These are phyloP conservation scores for Stomatorhinus ivindoensis DNA, from an alignment of 2,113 vertebrate genomes.

Conservation along the genomic window DNA sequence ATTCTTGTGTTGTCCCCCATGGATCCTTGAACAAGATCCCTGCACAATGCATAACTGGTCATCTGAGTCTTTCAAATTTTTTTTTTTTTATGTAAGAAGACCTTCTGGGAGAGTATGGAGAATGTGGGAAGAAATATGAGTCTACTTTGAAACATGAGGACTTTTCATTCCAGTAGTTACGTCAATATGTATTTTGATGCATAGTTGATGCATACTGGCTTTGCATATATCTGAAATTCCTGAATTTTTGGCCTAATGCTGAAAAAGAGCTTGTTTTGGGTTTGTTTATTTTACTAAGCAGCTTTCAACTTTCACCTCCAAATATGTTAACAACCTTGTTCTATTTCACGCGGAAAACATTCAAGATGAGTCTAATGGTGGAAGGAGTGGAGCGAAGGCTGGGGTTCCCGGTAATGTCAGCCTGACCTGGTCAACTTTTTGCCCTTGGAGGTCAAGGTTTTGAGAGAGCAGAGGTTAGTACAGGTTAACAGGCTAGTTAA, in stretches of 20 bases:
- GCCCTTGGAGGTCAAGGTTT: constrained; percentile 26
- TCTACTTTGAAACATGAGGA: not conserved
- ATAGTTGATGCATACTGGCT: not conserved
- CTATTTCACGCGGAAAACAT: not conserved
- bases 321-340: not conserved
- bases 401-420: constrained; percentile 4
- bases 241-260: not conserved
- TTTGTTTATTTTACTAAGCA: not conserved
- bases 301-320: not conserved
- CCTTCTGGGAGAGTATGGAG: not conserved
- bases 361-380: constrained; percentile 21
- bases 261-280: not conserved
- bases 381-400: not conserved
- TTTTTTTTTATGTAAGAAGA: not conserved
- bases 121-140: not conserved
- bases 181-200: not conserved
- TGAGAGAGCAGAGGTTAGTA: constrained; percentile 27
- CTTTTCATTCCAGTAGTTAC: not conserved
- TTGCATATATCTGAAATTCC: not conserved
- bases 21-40: not conserved
- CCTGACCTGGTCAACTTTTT: constrained; percentile 20
- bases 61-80: not conserved
- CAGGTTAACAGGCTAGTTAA: constrained; percentile 21
- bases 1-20: not conserved
- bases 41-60: not conserved